A percentile compares a stretch with the other conserved stretches of the same genome.
Conservation (phyloP, 2,888 invertebrate genomes). For the Phaonia tiefii region DNA sequence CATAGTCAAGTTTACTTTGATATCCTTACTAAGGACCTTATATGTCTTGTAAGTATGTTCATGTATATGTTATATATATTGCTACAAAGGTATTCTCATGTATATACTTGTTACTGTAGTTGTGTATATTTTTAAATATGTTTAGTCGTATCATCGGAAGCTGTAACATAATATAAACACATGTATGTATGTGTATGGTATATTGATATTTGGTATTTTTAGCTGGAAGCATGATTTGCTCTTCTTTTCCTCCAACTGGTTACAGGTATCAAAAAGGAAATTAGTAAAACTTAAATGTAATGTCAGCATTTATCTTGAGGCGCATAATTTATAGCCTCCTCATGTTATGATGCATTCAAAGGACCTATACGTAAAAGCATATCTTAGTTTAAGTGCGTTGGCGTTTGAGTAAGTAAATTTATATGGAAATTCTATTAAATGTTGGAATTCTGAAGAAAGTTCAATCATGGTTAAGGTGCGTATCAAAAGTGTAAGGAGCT, state of each 20-base stretch:
- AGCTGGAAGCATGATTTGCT: neutral
- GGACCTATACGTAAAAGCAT: neutral
- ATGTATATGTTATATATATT: too few species aligned
- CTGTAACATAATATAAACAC: too few species aligned
- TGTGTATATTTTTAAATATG: neutral
- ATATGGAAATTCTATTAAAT: conserved; percentile 26
- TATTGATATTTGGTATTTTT: neutral
- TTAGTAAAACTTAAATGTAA: conserved; percentile 38
- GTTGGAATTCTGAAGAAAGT: conserved; percentile 2
- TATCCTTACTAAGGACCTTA: conserved; percentile 30
- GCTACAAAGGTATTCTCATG: too few species aligned
- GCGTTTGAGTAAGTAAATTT: neutral
- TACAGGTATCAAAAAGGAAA: conserved; percentile 8
- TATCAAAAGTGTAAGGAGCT: too few species aligned
- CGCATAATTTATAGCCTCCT: conserved; percentile 29
- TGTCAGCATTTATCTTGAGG: conserved; percentile 39
- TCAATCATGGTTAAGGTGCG: conserved; percentile 12
- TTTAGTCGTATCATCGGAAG: too few species aligned
- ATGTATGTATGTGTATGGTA: neutral
- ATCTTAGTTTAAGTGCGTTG: neutral
- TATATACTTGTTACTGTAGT: neutral
- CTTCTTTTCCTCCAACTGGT: neutral
- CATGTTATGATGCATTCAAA: neutral
- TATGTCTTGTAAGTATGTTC: too few species aligned
- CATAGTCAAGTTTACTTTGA: conserved; percentile 32